Base-by-base conservation (phyloP, 2,888 invertebrate species). In the Napeogenes sylphis region DNA sequence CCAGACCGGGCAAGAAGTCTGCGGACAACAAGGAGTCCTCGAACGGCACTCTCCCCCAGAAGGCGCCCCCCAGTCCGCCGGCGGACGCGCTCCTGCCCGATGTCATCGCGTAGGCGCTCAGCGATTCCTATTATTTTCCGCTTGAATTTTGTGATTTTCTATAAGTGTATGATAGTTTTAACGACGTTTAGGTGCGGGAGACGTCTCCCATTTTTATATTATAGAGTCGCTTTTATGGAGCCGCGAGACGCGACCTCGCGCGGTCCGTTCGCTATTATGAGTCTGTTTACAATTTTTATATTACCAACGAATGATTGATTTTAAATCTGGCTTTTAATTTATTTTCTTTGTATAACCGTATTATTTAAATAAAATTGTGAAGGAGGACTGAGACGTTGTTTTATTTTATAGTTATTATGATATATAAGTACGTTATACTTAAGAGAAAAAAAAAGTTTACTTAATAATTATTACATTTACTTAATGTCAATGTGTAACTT, bases 141-240 rank as follows among this genome's bases (percentile, higher is more conserved):
- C 90, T 90, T 90, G 85, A 87, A 89, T 88, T 90, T 89, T 89
- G 89, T 90, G 89, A 90, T 90, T 88, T 87, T 87, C 84, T 85
- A 82, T 89, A 89, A 88, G 88, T 89, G 90, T 90, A 88, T 81
- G 76, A 87, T 87, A 87, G 87, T 81, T 83, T 80, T 83, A 83
- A 82, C 77, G 85, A 75, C 83, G 81, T 77, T 86, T 85, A 86
- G 88, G 90, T 85, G 89, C 88, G 89, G 89, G 87, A 85, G 80
- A 61, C 70, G 71, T 70, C 82, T 84, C 89, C 87, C 87, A 85
- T 72, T 86, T 86, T 87, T 86, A 85, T 89, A 87, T 86, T 81
- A 87, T 89, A 88, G 84, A 87, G 85, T 85, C 88, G 90, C 90
- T 90, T 89, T 85, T 87, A 87, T 85, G 84, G 84, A 81, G 77